A percentile compares a stretch with the other conserved stretches of the same genome.
These are phyloP conservation scores for Periophthalmus magnuspinnatus DNA, from an alignment of 2,797 vertebrate species.

Conservation along the genomic window DNA sequence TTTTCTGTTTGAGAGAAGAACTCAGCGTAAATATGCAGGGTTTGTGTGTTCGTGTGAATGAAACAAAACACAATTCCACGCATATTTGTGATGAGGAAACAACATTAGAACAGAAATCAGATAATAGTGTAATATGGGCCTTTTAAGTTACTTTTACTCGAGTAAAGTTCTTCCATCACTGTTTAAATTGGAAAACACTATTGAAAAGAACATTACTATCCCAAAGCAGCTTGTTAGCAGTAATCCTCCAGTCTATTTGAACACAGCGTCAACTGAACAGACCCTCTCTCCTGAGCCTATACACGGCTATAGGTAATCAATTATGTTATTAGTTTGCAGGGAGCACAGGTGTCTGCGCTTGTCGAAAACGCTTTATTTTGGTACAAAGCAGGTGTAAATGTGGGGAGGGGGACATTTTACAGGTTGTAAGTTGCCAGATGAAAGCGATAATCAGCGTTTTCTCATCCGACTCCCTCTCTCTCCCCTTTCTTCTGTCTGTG, in stretches of 20 bases:
- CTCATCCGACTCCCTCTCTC: too few relatives aligned
- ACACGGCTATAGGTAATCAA: slow-evolving; percentile 3
- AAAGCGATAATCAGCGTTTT: neutral
- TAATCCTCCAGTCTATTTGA: neutral
- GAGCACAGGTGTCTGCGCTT: neutral
- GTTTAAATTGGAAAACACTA: neutral
- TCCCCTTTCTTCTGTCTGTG: neutral
- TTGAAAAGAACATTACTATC: slow-evolving; percentile 1
- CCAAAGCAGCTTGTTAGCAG: neutral
- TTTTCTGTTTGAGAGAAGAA: too few relatives aligned
- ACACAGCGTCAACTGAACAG: too few relatives aligned
- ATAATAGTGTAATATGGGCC: too few relatives aligned
- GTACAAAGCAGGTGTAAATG: neutral
- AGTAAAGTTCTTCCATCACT: too few relatives aligned
- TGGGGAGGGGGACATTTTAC: neutral
- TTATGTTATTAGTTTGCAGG: slow-evolving; percentile 1
- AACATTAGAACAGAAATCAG: too few relatives aligned
- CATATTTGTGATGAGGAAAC: too few relatives aligned
- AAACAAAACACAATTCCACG: too few relatives aligned
- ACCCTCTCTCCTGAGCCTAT: neutral
- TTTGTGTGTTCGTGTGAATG: too few relatives aligned
- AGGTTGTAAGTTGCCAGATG: neutral
- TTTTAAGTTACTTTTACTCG: too few relatives aligned
- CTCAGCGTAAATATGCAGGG: too few relatives aligned
- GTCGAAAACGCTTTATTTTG: slow-evolving; percentile 8